These are phyloP conservation scores for Phalangium opilio DNA, from an alignment of 2,888 invertebrate species.

Conservation along the genomic window DNA sequence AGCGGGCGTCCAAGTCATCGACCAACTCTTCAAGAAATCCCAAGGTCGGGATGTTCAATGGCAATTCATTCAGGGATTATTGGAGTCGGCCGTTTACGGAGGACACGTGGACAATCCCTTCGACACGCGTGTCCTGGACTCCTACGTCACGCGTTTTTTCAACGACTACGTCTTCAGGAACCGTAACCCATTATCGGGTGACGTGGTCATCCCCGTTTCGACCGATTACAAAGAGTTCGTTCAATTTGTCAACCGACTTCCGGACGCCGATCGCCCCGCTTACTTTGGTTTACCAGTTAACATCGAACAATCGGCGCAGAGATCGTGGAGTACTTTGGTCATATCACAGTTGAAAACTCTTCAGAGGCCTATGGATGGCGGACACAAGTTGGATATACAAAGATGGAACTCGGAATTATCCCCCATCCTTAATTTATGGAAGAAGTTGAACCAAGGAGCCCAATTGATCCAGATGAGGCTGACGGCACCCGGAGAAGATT, in stretches of 20 bases:
- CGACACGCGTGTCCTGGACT: conserved; percentile 49
- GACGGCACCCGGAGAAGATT: conserved; percentile 22
- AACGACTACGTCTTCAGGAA: conserved; percentile 34
- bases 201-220: conserved; percentile 13
- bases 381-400: conserved; percentile 32
- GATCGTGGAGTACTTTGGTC: conserved; percentile 44
- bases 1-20: conserved; percentile 51
- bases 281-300: conserved; percentile 74
- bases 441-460: conserved; percentile 44
- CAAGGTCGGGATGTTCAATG: conserved; percentile 37
- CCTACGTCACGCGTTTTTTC: conserved; percentile 49
- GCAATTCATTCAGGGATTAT: conserved; percentile 58
- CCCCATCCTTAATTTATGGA: conserved; percentile 67
- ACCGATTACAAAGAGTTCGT: conserved; percentile 39
- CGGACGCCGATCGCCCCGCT: conserved; percentile 54
- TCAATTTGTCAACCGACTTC: conserved; percentile 46
- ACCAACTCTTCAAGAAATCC: conserved; percentile 21
- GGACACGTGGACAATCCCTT: conserved; percentile 65
- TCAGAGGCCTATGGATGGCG: conserved; percentile 33
- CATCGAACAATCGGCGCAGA: conserved; percentile 68
- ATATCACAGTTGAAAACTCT: conserved; percentile 44
- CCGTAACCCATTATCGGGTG: conserved; percentile 8
- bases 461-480: conserved; percentile 26
- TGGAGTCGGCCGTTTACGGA: conserved; percentile 65
- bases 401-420: conserved; percentile 44